Percentiles rank a stretch among this genome's conserved stretches.
Conservation (phyloP, 2,113 vertebrate species). For the Puntigrus tetrazona region DNA sequence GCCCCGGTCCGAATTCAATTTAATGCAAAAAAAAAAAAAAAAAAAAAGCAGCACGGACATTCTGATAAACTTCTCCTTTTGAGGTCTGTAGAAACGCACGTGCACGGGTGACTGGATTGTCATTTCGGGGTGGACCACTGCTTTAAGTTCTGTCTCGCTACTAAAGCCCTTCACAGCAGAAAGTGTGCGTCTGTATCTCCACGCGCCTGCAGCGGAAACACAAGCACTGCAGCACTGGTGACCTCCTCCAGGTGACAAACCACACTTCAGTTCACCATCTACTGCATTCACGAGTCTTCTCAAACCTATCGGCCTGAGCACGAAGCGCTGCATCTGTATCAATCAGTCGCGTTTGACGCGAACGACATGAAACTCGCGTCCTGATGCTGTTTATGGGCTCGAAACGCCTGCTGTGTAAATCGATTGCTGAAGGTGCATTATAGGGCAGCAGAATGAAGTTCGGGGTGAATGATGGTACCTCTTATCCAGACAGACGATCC, state of each 20-base stretch:
- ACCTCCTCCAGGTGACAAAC: slow-evolving; percentile 42
- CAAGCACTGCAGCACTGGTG: slow-evolving; percentile 37
- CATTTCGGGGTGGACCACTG: not conserved
- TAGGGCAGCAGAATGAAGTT: not conserved
- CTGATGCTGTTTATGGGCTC: not conserved
- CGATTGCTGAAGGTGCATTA: not conserved
- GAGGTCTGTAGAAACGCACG: not conserved
- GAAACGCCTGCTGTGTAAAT: not conserved
- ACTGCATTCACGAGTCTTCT: not conserved
- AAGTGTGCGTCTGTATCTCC: slow-evolving; percentile 22
- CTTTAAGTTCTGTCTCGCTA: not conserved
- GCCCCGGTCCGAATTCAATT: no score
- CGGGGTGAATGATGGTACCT: slow-evolving; percentile 75
- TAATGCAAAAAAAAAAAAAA: not conserved
- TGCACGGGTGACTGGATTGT: not conserved
- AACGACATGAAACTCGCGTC: not conserved
- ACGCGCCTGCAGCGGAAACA: slow-evolving; percentile 53
- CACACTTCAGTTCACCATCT: not conserved
- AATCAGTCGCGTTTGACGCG: not conserved
- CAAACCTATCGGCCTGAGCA: not conserved
- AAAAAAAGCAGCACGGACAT: not conserved
- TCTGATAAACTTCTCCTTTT: not conserved
- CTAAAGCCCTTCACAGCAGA: slow-evolving; percentile 28
- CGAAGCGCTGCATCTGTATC: not conserved
- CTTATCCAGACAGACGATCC: slow-evolving; percentile 95